Percentiles rank a stretch among this genome's conserved stretches.
phyloP scores from a whole-genome alignment of 1,140 invertebrate genomes.

The Drosophila pruinosa region DNA sequence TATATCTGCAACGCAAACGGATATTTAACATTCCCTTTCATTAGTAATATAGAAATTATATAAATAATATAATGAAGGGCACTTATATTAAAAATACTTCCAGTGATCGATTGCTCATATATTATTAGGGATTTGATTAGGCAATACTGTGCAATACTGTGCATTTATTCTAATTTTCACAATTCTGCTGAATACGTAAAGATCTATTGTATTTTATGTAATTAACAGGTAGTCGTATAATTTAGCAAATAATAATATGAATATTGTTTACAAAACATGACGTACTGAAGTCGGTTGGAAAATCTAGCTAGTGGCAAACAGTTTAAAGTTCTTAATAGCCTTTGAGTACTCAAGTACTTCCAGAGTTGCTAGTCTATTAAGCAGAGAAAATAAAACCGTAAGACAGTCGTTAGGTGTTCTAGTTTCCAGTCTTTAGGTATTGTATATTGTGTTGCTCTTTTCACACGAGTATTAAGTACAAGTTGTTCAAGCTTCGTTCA shows the following conservation, averaged over 20 bases:
- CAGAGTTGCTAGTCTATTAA: background rate
- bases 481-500: background rate
- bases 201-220: background rate
- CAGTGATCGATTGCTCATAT: no score
- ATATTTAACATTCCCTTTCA: no score
- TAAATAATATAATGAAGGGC: no score
- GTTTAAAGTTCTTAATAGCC: background rate
- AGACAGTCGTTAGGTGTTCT: constrained; percentile 5
- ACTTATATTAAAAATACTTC: no score
- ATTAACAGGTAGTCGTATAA: background rate
- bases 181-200: background rate
- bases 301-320: no score
- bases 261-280: background rate
- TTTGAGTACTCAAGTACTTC: background rate
- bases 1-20: no score
- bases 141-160: background rate
- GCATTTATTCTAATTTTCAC: background rate
- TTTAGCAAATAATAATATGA: background rate
- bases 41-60: no score
- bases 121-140: background rate
- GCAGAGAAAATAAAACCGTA: background rate
- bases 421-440: constrained; percentile 1
- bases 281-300: no score
- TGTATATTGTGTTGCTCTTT: constrained; percentile 7
- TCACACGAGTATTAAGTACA: constrained; percentile 19